A percentile compares a stretch with the other conserved stretches of the same genome.
phyloP scores from a whole-genome alignment of 2,888 invertebrate genomes.

The Drosophila merina region DNA sequence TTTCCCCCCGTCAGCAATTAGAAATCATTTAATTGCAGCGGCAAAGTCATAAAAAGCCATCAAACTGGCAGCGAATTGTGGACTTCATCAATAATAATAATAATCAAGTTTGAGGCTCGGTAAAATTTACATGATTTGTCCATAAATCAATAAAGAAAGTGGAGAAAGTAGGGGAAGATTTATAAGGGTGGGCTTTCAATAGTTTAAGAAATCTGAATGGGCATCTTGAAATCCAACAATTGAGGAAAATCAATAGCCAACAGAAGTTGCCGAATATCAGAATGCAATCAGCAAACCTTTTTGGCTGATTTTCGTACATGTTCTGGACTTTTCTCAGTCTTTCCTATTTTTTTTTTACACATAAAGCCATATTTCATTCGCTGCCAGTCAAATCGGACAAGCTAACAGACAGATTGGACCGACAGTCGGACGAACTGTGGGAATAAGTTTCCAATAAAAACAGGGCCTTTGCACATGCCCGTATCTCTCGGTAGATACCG shows the following conservation, averaged over 20 bases:
- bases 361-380: slow-evolving; percentile 74
- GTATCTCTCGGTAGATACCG: slow-evolving; percentile 34
- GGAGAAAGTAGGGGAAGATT: slow-evolving; percentile 30
- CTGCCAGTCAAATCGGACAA: slow-evolving; percentile 78
- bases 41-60: slow-evolving; percentile 74
- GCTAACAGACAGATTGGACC: slow-evolving; percentile 73
- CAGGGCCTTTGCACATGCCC: slow-evolving; percentile 24
- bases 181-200: slow-evolving; percentile 54
- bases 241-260: slow-evolving; percentile 63
- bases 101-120: slow-evolving; percentile 57
- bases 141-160: slow-evolving; percentile 76
- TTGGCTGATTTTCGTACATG: slow-evolving; percentile 57
- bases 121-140: slow-evolving; percentile 81
- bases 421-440: slow-evolving; percentile 64
- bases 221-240: slow-evolving; percentile 21
- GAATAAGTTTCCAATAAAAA: slow-evolving; percentile 69
- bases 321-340: slow-evolving; percentile 14
- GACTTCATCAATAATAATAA: slow-evolving; percentile 56
- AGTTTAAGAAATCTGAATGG: slow-evolving; percentile 33
- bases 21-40: slow-evolving; percentile 80
- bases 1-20: slow-evolving; percentile 69
- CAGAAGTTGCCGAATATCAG: slow-evolving; percentile 71
- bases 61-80: slow-evolving; percentile 40
- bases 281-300: slow-evolving; percentile 59
- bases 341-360: slow-evolving; percentile 26